These are phyloP conservation scores for Diabrotica virgifera DNA, from an alignment of 1,140 invertebrate species.

Conservation along the genomic window DNA sequence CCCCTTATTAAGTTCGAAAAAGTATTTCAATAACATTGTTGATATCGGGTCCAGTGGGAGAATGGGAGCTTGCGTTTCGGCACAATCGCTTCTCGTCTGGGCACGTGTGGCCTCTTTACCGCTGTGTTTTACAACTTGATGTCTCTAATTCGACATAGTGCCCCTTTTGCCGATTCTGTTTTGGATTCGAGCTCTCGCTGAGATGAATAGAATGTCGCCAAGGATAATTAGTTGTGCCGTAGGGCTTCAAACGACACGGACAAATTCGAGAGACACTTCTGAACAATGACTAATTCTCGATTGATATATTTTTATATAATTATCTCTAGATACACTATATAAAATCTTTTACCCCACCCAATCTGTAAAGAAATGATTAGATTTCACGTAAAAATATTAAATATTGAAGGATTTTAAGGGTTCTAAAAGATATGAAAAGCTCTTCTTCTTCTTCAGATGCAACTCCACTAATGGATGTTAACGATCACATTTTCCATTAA, in stretches of 20 bases:
- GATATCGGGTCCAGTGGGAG: slow-evolving; percentile 28
- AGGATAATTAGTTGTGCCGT: slow-evolving; percentile 30
- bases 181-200: slow-evolving; percentile 2
- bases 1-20: slow-evolving; percentile 28
- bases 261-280: slow-evolving; percentile 36
- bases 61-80: slow-evolving; percentile 22
- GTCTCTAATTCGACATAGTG: slow-evolving; percentile 24
- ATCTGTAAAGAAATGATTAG: no score
- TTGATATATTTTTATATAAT: slow-evolving; percentile 6
- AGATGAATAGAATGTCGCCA: slow-evolving; percentile 31
- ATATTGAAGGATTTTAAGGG: no score
- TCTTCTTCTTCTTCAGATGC: no score
- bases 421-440: no score
- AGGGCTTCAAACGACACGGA: slow-evolving; percentile 29
- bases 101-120: slow-evolving; percentile 30
- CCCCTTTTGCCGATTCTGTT: slow-evolving; percentile 18
- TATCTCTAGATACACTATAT: no score
- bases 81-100: slow-evolving; percentile 22
- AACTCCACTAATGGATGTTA: no score
- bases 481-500: no score
- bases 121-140: slow-evolving; percentile 27
- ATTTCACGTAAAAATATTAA: no score
- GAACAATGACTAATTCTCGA: slow-evolving; percentile 15
- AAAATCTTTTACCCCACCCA: no score
- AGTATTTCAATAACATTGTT: slow-evolving; percentile 35